Evolutionary conservation across 1,140 invertebrate species (phyloP), one percentile per base, ranked within the genome.

Genomic region (Drosophila lowei): DNA sequence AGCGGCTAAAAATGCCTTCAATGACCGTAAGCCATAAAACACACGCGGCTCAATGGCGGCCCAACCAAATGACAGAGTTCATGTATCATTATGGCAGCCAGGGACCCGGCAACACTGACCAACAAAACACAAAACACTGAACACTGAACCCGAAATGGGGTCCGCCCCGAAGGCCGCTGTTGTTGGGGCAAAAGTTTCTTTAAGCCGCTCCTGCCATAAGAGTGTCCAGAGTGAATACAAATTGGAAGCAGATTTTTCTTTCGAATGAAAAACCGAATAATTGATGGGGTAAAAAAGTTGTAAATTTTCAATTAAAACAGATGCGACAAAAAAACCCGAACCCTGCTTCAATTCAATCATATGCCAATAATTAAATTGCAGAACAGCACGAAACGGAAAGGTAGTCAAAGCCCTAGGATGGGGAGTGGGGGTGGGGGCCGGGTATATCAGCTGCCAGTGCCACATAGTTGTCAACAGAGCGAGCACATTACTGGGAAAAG

Each of bases 1-100:
- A 67, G 34, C 57, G 55, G 55, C 80, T 73, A 73, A 85, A 84
- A 72, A 77, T 59, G 70, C 59, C 54, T 68, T 46, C 67, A 84
- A 75, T 79, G 71, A 61, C 79, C 79, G 70, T 74, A 68, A 78
- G 74, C 83, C 74, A 86, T 86, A 86, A 86, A 86, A 86, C 81
- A 86, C 81, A 86, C 81, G 73, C 81, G 81, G 83, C 81, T 64
- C 77, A 68, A 75, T 72, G 81, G 48, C 65, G 60, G 34, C 25
- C 53, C 53, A 60, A 42, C 44, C 65, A 71, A 80, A 74, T 80
- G 61, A 71, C 81, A 71, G 52, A 86, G 77, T 86, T 86, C 74
- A 81, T 86, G 77, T 72, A 61, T 74, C 81, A 86, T 86, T 86
- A 86, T 72, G 74, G 74, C 74, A 67, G 56, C 67, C 47, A 44